Conservation (phyloP, 2,113 vertebrate species). For the Ammodytes dubius region DNA sequence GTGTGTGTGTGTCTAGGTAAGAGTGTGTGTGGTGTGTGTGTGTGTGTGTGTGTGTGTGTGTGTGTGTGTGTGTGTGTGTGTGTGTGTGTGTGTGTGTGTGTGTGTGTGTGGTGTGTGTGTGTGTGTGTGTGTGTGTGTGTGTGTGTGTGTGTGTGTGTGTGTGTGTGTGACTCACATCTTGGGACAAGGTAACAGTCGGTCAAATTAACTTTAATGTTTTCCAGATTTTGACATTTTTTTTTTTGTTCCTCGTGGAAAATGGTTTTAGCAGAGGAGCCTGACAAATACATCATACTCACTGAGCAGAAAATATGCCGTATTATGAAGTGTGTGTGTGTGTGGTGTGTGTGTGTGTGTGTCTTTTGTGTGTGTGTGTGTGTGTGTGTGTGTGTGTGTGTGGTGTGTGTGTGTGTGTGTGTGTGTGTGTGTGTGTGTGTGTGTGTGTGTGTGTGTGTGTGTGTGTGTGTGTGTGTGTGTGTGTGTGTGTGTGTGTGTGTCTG, state of each 20-base stretch:
- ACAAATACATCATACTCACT: not conserved
- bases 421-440: conserved; percentile 4
- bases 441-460: not conserved
- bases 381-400: not conserved
- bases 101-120: too few species aligned
- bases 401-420: not conserved
- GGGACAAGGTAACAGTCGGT: conserved; percentile 88
- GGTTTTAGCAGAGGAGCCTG: not conserved
- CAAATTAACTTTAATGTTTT: not conserved
- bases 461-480: too few species aligned
- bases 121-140: too few species aligned
- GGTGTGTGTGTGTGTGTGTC: too few species aligned
- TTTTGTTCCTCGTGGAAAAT: not conserved
- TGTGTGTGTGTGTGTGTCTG: not conserved
- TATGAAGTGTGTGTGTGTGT: conserved; percentile 7
- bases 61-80: too few species aligned
- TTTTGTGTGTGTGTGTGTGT: conserved; percentile 9
- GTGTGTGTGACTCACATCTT: conserved; percentile 89
- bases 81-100: too few species aligned
- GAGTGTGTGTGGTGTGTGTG: too few species aligned
- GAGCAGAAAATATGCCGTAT: not conserved
- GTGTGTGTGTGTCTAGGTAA: too few species aligned
- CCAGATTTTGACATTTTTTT: not conserved
- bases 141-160: too few species aligned
- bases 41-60: conserved; percentile 78